phyloP scores from a whole-genome alignment of 2,888 invertebrate species.

The Hyalella azteca region DNA sequence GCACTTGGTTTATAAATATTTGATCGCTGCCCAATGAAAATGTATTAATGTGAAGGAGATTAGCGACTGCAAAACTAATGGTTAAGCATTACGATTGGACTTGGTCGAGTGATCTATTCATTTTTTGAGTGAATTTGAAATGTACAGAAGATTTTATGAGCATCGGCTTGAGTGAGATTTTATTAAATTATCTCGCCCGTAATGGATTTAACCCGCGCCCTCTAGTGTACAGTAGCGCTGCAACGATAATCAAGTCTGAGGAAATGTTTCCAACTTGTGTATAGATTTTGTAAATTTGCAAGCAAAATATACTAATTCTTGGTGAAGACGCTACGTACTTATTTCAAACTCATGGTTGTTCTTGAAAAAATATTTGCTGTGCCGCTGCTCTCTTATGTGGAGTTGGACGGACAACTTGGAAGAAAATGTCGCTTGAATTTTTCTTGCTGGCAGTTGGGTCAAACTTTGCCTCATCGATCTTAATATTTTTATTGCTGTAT shows the following conservation, averaged over 20 bases:
- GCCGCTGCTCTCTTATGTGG: not conserved
- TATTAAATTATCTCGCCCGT: not conserved
- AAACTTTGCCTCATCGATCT: not conserved
- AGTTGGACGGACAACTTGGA: not conserved
- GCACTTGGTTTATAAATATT: too few relatives aligned
- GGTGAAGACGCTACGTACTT: not conserved
- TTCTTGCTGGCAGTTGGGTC: not conserved
- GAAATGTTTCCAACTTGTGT: slow-evolving; percentile 9
- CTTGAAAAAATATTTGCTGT: not conserved
- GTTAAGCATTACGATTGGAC: too few relatives aligned
- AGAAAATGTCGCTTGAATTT: not conserved
- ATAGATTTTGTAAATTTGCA: slow-evolving; percentile 31
- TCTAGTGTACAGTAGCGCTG: slow-evolving; percentile 9
- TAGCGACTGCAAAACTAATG: too few relatives aligned
- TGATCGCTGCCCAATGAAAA: too few relatives aligned
- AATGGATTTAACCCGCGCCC: not conserved
- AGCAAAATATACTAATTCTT: not conserved
- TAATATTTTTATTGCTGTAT: not conserved
- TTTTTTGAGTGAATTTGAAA: not conserved
- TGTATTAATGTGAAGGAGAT: too few relatives aligned
- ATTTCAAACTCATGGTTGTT: too few relatives aligned
- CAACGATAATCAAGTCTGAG: slow-evolving; percentile 7
- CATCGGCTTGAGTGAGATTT: not conserved
- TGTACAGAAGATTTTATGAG: slow-evolving; percentile 17
- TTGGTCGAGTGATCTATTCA: not conserved